Conservation (phyloP, 2,888 invertebrate genomes). For the Marasmarcha lunaedactyla region DNA sequence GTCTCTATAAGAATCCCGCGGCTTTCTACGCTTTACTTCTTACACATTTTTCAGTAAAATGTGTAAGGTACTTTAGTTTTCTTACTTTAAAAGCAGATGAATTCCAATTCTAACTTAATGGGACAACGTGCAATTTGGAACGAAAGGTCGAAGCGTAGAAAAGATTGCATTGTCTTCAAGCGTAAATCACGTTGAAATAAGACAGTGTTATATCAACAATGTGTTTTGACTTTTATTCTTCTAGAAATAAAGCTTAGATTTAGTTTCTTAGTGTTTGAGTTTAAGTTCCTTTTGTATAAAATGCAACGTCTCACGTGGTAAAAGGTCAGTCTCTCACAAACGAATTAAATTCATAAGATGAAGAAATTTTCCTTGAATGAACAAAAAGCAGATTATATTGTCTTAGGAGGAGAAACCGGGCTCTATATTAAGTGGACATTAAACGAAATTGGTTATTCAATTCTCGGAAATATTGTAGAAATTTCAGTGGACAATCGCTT, state of each 20-base stretch:
- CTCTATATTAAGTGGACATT: not conserved
- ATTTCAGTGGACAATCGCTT: too few species aligned
- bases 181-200: slow-evolving; percentile 54
- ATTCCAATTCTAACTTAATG: slow-evolving; percentile 20
- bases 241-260: slow-evolving; percentile 20
- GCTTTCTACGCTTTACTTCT: slow-evolving; percentile 60
- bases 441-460: slow-evolving; percentile 22
- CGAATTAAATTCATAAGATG: slow-evolving; percentile 41
- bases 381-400: slow-evolving; percentile 2
- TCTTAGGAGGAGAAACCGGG: not conserved
- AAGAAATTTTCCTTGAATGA: slow-evolving; percentile 4
- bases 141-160: slow-evolving; percentile 25
- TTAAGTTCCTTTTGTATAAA: slow-evolving; percentile 18
- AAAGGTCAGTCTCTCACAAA: slow-evolving; percentile 48
- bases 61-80: slow-evolving; percentile 50
- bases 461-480: too few species aligned
- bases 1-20: slow-evolving; percentile 63
- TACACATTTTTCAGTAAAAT: slow-evolving; percentile 66
- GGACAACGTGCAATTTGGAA: slow-evolving; percentile 17
- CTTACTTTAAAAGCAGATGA: slow-evolving; percentile 14
- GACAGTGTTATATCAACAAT: slow-evolving; percentile 23
- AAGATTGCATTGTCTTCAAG: slow-evolving; percentile 64
- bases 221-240: slow-evolving; percentile 23
- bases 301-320: slow-evolving; percentile 36
- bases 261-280: slow-evolving; percentile 2